Evolutionary conservation across 2,113 vertebrate species (phyloP).

Genomic region (Cyanistes caeruleus): DNA sequence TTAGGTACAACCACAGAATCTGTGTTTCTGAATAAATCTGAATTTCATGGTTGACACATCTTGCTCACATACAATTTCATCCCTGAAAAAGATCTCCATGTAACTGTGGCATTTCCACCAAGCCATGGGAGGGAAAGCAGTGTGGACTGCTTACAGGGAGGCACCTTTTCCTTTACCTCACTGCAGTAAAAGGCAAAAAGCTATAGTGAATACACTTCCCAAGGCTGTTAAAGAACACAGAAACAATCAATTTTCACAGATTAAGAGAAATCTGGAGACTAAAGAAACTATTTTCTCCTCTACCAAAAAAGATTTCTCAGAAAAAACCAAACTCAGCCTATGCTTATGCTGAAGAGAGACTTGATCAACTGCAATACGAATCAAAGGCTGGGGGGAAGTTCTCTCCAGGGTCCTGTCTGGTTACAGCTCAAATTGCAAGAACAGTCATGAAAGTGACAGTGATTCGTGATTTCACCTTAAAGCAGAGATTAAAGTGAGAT

Average conservation of each 20-base stretch:
- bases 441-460: not conserved
- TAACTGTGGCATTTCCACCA: not conserved
- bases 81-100: not conserved
- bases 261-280: not conserved
- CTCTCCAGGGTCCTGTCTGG: not conserved
- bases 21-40: not conserved
- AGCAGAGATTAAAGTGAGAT: not conserved
- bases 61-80: not conserved
- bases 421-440: not conserved
- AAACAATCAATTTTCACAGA: not conserved
- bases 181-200: not conserved
- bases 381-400: not conserved
- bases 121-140: not conserved
- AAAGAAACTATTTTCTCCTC: not conserved
- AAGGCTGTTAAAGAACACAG: not conserved
- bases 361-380: rapidly evolving
- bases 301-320: not conserved
- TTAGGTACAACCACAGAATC: not conserved
- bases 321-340: not conserved
- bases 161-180: not conserved
- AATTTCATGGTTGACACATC: not conserved
- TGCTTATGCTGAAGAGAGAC: not conserved
- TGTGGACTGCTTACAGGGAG: not conserved
- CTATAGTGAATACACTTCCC: not conserved
- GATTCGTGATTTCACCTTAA: not conserved